These are phyloP conservation scores for Spodoptera exigua DNA, from an alignment of 2,888 invertebrate genomes.

Conservation along the genomic window DNA sequence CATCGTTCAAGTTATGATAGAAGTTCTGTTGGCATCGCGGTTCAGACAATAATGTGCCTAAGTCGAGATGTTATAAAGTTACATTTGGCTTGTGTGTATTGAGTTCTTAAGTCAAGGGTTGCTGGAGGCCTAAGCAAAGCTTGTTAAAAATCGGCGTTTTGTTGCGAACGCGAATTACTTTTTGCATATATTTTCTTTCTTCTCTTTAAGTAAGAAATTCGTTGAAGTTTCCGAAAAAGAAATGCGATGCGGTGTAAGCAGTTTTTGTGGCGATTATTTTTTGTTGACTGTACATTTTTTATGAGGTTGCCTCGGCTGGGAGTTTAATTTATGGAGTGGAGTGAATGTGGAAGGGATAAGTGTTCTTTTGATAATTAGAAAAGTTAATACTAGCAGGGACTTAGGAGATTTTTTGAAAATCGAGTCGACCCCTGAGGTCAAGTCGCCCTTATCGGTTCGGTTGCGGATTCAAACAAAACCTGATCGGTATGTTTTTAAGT, in stretches of 20 bases:
- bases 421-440: no score
- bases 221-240: conserved; percentile 21
- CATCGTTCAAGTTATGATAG: conserved; percentile 41
- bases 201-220: conserved; percentile 30
- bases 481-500: no score
- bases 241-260: conserved; percentile 11
- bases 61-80: accelerated
- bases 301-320: no score
- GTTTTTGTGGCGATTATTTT: conserved; percentile 26
- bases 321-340: no score
- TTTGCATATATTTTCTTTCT: conserved; percentile 39
- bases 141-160: conserved; percentile 63
- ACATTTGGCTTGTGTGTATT: conserved; percentile 14
- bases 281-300: conserved; percentile 1
- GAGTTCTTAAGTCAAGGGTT: conserved; percentile 54
- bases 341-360: no score
- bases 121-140: conserved; percentile 51
- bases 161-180: conserved; percentile 57
- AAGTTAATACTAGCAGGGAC: no score
- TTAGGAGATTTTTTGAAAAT: no score
- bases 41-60: conserved; percentile 3
- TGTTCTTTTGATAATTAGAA: no score
- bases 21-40: conserved; percentile 2
- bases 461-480: no score
- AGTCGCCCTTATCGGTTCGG: no score